These are phyloP conservation scores for Clitarchus hookeri DNA, from an alignment of 2,888 invertebrate genomes.

Conservation along the genomic window DNA sequence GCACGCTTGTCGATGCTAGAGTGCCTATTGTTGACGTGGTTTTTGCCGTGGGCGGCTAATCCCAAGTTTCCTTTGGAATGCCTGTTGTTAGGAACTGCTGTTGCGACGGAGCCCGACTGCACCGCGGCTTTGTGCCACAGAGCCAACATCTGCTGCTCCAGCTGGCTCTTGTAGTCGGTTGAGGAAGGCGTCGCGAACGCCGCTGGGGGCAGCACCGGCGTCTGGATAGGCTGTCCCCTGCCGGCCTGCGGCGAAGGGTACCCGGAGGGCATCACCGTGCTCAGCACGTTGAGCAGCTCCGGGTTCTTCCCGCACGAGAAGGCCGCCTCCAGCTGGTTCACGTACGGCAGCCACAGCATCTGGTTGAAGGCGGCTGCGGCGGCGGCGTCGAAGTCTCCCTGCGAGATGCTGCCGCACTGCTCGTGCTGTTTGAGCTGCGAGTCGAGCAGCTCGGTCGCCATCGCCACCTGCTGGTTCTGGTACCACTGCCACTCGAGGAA, in stretches of 20 bases:
- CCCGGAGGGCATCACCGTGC: slow-evolving; percentile 50
- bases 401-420: slow-evolving; percentile 46
- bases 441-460: slow-evolving; percentile 31
- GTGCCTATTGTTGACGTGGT: slow-evolving; percentile 35
- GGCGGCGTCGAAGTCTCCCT: slow-evolving; percentile 68
- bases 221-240: slow-evolving; percentile 57
- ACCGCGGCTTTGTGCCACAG: slow-evolving; percentile 74
- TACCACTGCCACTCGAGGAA: slow-evolving; percentile 39
- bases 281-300: slow-evolving; percentile 52
- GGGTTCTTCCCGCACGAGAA: slow-evolving; percentile 57
- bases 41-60: slow-evolving; percentile 25
- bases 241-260: slow-evolving; percentile 36
- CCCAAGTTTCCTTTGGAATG: slow-evolving; percentile 28
- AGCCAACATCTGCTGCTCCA: slow-evolving; percentile 63
- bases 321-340: slow-evolving; percentile 63
- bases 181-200: slow-evolving; percentile 56
- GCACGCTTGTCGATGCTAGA: slow-evolving; percentile 24
- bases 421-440: slow-evolving; percentile 44
- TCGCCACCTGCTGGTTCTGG: slow-evolving; percentile 44
- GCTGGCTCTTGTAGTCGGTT: slow-evolving; percentile 47
- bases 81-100: slow-evolving; percentile 23
- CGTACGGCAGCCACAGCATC: slow-evolving; percentile 75
- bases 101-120: slow-evolving; percentile 53
- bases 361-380: slow-evolving; percentile 71
- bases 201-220: slow-evolving; percentile 57